Conservation (phyloP, 2,888 invertebrate species). For the Drosophila mimica region DNA sequence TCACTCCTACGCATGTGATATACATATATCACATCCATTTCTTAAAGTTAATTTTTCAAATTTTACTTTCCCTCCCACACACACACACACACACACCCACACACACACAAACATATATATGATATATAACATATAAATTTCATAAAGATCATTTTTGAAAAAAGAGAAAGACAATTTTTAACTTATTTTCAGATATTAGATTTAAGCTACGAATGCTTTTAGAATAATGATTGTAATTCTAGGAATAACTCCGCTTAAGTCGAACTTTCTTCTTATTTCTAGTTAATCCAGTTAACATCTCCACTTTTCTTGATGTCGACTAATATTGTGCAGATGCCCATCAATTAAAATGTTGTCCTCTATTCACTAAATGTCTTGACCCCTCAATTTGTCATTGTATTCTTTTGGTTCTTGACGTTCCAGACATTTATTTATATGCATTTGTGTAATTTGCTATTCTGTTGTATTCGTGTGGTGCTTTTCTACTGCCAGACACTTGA, state of each 20-base stretch:
- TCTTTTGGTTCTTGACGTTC: constrained; percentile 40
- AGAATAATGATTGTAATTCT: background rate
- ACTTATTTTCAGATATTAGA: background rate
- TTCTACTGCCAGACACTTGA: constrained; percentile 68
- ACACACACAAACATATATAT: background rate
- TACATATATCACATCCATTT: background rate
- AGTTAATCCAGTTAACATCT: constrained; percentile 20
- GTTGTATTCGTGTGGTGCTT: constrained; percentile 22
- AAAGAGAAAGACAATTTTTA: background rate
- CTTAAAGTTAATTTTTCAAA: background rate
- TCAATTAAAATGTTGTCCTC: constrained; percentile 45
- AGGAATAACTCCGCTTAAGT: background rate
- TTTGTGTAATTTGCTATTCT: constrained; percentile 69
- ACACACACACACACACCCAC: background rate
- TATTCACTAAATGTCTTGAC: constrained; percentile 42
- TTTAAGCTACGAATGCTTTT: background rate
- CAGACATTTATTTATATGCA: constrained; percentile 64
- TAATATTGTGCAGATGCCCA: constrained; percentile 39
- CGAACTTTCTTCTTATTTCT: constrained; percentile 11
- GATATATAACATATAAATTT: background rate
- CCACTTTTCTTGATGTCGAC: background rate
- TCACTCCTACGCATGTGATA: constrained; percentile 20
- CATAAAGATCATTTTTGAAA: background rate
- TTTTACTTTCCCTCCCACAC: background rate
- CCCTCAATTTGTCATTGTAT: constrained; percentile 55